Conservation (phyloP, 2,113 vertebrate genomes). For the Capreolus pygargus region DNA sequence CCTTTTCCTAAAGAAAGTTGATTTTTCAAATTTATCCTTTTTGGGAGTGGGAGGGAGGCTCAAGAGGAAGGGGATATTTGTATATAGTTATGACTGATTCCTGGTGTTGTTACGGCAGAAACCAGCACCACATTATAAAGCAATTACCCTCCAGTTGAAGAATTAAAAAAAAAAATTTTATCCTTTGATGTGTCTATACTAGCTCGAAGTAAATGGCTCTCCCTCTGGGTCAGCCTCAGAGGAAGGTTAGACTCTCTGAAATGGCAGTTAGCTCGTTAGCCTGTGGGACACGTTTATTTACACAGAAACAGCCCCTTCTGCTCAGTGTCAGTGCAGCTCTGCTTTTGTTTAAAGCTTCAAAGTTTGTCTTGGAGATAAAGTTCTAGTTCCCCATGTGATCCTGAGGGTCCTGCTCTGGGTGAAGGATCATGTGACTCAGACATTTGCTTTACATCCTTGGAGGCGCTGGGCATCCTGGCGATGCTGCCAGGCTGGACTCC, state of each 20-base stretch:
- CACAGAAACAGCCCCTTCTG: not conserved
- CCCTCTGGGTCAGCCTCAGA: not conserved
- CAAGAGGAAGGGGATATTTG: not conserved
- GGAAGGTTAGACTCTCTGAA: not conserved
- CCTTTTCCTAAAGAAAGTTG: not conserved
- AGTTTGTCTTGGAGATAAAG: not conserved
- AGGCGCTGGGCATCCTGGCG: accelerated
- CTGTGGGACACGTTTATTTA: not conserved
- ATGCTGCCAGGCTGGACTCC: not conserved
- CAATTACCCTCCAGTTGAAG: not conserved
- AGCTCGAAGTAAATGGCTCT: not conserved
- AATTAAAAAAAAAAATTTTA: not conserved
- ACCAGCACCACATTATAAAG: not conserved
- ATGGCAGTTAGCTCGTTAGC: not conserved
- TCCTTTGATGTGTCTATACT: not conserved
- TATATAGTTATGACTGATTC: not conserved
- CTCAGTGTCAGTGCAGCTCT: not conserved
- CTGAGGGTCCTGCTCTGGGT: not conserved
- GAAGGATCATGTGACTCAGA: not conserved
- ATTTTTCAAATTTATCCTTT: not conserved
- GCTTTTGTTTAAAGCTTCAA: slow-evolving; percentile 5
- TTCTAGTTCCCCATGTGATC: not conserved
- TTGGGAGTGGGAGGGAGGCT: not conserved
- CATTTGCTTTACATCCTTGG: not conserved
- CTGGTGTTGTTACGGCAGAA: not conserved